Evolutionary conservation across 2,888 invertebrate species (phyloP), one percentile per base, ranked within the genome.

Genomic region (Toxonevra muliebris): DNA sequence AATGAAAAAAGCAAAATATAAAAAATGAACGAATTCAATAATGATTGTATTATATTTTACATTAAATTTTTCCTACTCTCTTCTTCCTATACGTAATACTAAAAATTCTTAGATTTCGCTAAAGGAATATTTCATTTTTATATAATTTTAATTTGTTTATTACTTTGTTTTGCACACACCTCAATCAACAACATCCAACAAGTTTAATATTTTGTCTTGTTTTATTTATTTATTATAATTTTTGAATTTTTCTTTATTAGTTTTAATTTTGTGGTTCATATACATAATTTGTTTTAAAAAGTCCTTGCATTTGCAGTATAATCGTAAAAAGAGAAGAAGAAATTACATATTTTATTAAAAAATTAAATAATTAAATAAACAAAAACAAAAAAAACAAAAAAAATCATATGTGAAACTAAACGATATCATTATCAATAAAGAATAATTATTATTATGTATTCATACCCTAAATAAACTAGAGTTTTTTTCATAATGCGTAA

Each of bases 361-460:
- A 42, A 50, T 40, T 61, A 20, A 50, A 55, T 55, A 20, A 42
- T 55, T 15, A 42, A 41, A 61, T 61, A 53, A 7, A 48, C 10
- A 60, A 9, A 48, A 48, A 50, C 20, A n/a, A 30, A 19, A 60
- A 20, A 17, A 19, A 13, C 53, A 67, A 67, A 58, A 58, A 68
- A 66, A 74, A 72, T 69, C 71, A 71, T 71, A 62, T 73, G 74
- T 75, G 73, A 73, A 74, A 74, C 74, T 74, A 74, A 76, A 71
- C 68, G 65, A 72, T 75, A 75, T 75, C 74, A 75, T 74, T 74
- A 76, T 72, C 70, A 74, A 76, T 74, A 74, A 74, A 76, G 60
- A 74, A 74, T 67, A 66, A 68, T 69, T 61, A 67, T 71, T 71
- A 76, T 75, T 74, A 74, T 73, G 70, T 74, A 74, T 71, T 73